Conservation (phyloP, 2,888 invertebrate genomes). For the Hoplodrina ambigua region DNA sequence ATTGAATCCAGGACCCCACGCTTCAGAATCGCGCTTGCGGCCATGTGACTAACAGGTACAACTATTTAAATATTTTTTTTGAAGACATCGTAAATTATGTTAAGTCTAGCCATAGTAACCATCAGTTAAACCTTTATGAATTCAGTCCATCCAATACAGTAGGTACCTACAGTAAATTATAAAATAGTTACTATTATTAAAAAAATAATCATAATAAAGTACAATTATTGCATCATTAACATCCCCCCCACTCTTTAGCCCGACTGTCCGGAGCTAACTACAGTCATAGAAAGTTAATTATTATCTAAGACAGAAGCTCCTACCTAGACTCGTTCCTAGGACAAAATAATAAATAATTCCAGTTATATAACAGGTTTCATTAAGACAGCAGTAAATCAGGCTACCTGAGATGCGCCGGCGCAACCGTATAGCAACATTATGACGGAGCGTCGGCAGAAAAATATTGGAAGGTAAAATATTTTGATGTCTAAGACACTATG, state of each 20-base stretch:
- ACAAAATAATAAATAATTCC: conserved; percentile 89
- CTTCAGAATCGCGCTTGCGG: no score
- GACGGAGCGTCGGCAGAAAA: conserved; percentile 74
- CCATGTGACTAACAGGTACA: no score
- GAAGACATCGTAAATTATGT: neutral
- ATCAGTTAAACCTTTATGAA: conserved; percentile 4
- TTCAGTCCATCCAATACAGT: neutral
- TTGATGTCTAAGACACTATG: neutral
- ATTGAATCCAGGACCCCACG: no score
- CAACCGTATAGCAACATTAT: conserved; percentile 74
- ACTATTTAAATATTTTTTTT: no score
- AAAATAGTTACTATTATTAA: conserved; percentile 37
- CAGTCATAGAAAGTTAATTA: conserved; percentile 82
- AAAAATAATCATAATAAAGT: conserved; percentile 52
- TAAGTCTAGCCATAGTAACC: no score
- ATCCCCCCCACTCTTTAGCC: conserved; percentile 40
- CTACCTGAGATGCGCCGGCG: conserved; percentile 85
- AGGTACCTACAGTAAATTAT: conserved; percentile 9
- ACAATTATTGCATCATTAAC: conserved; percentile 54
- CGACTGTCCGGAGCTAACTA: conserved; percentile 57
- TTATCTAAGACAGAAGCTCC: conserved; percentile 85
- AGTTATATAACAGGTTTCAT: conserved; percentile 90
- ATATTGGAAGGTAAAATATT: neutral
- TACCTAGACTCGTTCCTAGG: conserved; percentile 80
- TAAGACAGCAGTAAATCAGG: conserved; percentile 88